Evolutionary conservation across 2,113 vertebrate genomes (phyloP).

Genomic region (Rafetus swinhoei): DNA sequence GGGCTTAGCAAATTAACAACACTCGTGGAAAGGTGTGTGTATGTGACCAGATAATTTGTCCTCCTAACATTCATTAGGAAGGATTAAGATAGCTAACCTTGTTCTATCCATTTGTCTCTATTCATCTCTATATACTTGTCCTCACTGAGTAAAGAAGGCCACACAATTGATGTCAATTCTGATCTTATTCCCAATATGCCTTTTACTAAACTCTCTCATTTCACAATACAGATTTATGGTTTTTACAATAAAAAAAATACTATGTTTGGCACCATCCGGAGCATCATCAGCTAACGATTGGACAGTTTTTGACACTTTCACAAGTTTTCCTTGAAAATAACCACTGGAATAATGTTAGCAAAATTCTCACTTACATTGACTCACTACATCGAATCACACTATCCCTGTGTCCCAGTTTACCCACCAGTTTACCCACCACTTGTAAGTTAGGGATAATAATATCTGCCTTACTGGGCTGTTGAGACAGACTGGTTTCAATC

Average conservation of each 20-base stretch:
- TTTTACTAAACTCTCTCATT: background rate
- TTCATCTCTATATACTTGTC: conserved; percentile 3
- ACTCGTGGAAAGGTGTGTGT: conserved; percentile 41
- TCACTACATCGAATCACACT: background rate
- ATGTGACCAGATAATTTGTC: conserved; percentile 70
- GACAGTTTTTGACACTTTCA: background rate
- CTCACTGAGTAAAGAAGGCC: conserved; percentile 20
- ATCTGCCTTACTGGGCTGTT: background rate
- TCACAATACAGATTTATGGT: background rate
- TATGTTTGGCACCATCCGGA: conserved; percentile 6
- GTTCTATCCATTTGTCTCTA: conserved; percentile 27
- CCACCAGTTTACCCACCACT: background rate
- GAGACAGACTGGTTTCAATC: background rate
- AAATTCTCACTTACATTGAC: background rate
- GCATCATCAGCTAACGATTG: fast-evolving
- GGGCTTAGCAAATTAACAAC: conserved; percentile 74
- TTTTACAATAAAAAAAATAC: conserved; percentile 40
- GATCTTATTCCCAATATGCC: background rate
- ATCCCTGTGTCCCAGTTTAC: background rate
- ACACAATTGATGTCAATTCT: background rate
- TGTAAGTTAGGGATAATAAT: background rate
- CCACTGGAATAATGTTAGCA: background rate
- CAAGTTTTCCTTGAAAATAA: background rate
- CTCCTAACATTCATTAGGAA: conserved; percentile 65
- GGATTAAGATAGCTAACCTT: conserved; percentile 64